Base-by-base conservation (phyloP, 2,113 vertebrate species). In the Cariama cristata region DNA sequence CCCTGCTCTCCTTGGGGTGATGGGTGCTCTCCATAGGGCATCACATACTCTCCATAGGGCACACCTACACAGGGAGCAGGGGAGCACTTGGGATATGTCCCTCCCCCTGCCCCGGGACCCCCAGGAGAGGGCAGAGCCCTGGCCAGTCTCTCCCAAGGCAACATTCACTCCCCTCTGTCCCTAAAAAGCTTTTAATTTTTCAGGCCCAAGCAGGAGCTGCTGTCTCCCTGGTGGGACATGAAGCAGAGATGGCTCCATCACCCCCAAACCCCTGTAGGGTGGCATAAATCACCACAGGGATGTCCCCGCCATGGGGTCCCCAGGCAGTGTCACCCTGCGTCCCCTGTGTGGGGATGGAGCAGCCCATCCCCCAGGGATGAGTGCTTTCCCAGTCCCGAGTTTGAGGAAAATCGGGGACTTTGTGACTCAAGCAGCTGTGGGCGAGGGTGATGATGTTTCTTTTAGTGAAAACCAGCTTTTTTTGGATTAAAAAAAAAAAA, bases 281-380 rank as follows among this genome's bases (percentile, higher is more conserved):
- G n/a, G 42, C 58, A 21, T 6, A 56, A 40, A 32, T 23, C 63
- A 69, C 40, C 1, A 0, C 52, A 45, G 38, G 45, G 77, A 26
- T 22, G 27, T 20, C 38, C 19, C 20, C 2, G 1, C 35, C 12
- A 5, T 21, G 27, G n/a, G 8, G 23, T 47, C 11, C 45, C n/a
- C 13, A 4, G 18, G 56, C 22, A 16, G 28, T 11, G 9, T 32
- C 38, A 33, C 53, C 21, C 13, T 4, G 2, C 15, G 35, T 20
- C 27, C 33, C 62, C 19, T 30, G 35, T 0, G 4, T 26, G 79
- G 30, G 27, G 33, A 27, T 14, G 32, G 79, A 72, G n/a, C 58
- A 75, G 35, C 38, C 19, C 6, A 11, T 8, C 30, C 17, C 26
- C 12, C 1, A 0, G 32, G 45, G 19, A 33, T 1, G 3, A 16